phyloP scores from a whole-genome alignment of 2,888 invertebrate genomes.

The Pterobdella sp. region DNA sequence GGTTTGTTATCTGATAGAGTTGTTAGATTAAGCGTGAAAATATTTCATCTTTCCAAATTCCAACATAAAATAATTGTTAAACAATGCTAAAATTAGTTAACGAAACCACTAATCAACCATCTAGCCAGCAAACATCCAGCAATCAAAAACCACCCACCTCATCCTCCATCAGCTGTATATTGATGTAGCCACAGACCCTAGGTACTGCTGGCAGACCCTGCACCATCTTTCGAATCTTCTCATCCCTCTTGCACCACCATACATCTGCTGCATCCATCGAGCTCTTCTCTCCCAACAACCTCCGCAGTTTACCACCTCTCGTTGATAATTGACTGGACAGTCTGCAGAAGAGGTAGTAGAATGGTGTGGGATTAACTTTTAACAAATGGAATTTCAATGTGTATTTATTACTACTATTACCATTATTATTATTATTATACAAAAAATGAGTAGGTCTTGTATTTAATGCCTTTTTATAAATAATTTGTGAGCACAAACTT shows the following conservation, averaged over 20 bases:
- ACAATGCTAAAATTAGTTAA: background rate
- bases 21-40: background rate
- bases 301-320: background rate
- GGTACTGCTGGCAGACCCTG: background rate
- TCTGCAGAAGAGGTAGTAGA: too few species aligned
- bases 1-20: background rate
- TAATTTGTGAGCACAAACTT: too few species aligned
- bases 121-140: too few species aligned
- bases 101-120: background rate
- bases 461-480: too few species aligned
- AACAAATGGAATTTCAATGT: too few species aligned
- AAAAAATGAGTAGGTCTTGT: too few species aligned
- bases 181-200: background rate
- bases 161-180: conserved; percentile 5
- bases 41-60: background rate
- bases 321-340: too few species aligned
- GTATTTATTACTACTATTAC: too few species aligned
- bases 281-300: background rate
- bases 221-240: conserved; percentile 1
- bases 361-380: too few species aligned
- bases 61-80: background rate
- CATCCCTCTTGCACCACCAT: conserved; percentile 1
- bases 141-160: background rate
- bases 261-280: background rate
- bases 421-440: too few species aligned